phyloP scores from a whole-genome alignment of 2,888 invertebrate species.

The Esperia sulphurella region DNA sequence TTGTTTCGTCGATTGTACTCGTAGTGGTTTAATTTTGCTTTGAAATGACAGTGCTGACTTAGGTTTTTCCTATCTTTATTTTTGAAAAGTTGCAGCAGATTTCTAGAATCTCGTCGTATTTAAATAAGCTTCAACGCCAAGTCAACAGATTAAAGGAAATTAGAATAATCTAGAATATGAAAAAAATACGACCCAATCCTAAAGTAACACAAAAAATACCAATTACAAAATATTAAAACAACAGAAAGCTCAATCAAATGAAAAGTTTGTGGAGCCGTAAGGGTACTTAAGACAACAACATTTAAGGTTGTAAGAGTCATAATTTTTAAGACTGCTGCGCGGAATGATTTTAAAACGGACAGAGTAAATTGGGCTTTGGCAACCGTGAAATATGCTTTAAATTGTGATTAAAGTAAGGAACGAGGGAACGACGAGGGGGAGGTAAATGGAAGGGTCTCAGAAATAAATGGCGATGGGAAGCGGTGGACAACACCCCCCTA shows the following conservation, averaged over 20 bases:
- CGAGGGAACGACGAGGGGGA: conserved; percentile 35
- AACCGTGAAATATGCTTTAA: conserved; percentile 44
- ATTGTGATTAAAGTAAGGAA: conserved; percentile 44
- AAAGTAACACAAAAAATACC: not conserved
- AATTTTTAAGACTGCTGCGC: conserved; percentile 14
- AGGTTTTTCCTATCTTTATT: too few relatives aligned
- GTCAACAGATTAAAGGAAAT: not conserved
- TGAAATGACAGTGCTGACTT: too few relatives aligned
- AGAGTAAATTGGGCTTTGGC: conserved; percentile 49
- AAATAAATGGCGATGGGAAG: conserved; percentile 42
- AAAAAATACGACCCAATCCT: not conserved
- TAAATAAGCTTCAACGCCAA: not conserved
- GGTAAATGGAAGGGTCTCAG: conserved; percentile 41
- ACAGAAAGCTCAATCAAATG: conserved; percentile 16
- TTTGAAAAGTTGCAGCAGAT: too few relatives aligned
- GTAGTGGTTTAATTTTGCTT: too few relatives aligned
- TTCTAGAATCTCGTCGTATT: not conserved
- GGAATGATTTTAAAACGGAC: conserved; percentile 23
- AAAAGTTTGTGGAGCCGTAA: conserved; percentile 19
- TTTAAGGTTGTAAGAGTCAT: conserved; percentile 16
- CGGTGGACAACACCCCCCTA: conserved; percentile 40
- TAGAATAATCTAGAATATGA: not conserved
- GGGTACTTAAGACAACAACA: conserved; percentile 17
- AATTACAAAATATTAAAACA: not conserved
- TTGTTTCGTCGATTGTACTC: too few relatives aligned